Evolutionary conservation across 2,113 vertebrate species (phyloP).

Genomic region (Saccopteryx leptura): DNA sequence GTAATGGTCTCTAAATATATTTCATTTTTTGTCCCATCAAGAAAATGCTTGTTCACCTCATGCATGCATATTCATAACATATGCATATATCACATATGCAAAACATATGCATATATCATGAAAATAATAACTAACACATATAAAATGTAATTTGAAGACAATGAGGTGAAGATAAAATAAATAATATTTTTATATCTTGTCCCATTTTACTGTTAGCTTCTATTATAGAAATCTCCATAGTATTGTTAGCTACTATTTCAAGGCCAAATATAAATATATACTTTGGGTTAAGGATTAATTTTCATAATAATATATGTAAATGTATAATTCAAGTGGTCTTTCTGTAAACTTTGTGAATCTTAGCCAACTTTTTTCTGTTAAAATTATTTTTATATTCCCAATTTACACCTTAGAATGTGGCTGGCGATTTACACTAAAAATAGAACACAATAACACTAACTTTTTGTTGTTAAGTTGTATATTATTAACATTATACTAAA

Average conservation of each 20-base stretch:
- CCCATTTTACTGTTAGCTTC: neutral
- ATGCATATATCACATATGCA: neutral
- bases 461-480: neutral
- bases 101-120: neutral
- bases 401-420: neutral
- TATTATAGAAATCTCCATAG: neutral
- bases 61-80: neutral
- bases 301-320: neutral
- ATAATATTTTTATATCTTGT: neutral
- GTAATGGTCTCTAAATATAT: neutral
- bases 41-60: neutral
- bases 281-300: neutral
- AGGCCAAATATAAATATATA: neutral
- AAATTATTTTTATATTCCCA: neutral
- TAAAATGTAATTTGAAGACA: conserved; percentile 13
- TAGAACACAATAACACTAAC: neutral
- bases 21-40: neutral
- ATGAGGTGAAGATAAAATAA: neutral
- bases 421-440: neutral
- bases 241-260: neutral
- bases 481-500: neutral
- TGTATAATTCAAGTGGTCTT: neutral
- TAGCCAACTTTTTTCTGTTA: neutral
- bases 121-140: neutral
- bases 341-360: neutral